These are phyloP conservation scores for Heliconius melpomene DNA, from an alignment of 1,140 invertebrate species.

Conservation along the genomic window DNA sequence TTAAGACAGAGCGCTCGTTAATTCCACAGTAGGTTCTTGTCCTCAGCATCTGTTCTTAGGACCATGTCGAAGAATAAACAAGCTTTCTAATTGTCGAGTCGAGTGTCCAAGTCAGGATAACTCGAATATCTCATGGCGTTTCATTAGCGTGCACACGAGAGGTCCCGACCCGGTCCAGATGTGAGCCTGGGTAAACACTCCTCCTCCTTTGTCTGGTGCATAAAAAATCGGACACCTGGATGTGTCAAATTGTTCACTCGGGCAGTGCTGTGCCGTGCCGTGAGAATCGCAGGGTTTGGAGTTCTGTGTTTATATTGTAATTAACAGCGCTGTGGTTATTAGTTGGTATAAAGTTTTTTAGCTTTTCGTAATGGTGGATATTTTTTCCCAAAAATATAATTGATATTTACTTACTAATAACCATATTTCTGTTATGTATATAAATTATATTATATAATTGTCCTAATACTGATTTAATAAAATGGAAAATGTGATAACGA, in stretches of 20 bases:
- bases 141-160: conserved; percentile 75
- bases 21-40: conserved; percentile 59
- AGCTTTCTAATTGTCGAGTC: conserved; percentile 47
- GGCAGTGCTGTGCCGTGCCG: conserved; percentile 58
- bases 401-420: neutral
- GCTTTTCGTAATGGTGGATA: neutral
- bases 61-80: conserved; percentile 56
- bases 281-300: conserved; percentile 62
- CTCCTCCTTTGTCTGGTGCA: conserved; percentile 63
- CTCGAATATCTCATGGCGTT: conserved; percentile 46
- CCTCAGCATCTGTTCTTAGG: conserved; percentile 58
- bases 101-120: conserved; percentile 52
- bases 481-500: neutral
- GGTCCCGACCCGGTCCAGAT: conserved; percentile 65
- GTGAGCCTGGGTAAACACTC: conserved; percentile 72
- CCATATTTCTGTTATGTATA: neutral
- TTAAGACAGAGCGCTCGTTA: conserved; percentile 57
- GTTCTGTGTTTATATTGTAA: conserved; percentile 51
- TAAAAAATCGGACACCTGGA: conserved; percentile 79
- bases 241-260: conserved; percentile 79
- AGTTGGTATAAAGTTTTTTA: neutral
- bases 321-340: conserved; percentile 48
- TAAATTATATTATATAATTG: too few relatives aligned
- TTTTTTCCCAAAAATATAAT: neutral
- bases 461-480: too few relatives aligned